Evolutionary conservation across 2,113 vertebrate species (phyloP), one percentile per base, ranked within the genome.

Genomic region (Patagioenas fasciata): DNA sequence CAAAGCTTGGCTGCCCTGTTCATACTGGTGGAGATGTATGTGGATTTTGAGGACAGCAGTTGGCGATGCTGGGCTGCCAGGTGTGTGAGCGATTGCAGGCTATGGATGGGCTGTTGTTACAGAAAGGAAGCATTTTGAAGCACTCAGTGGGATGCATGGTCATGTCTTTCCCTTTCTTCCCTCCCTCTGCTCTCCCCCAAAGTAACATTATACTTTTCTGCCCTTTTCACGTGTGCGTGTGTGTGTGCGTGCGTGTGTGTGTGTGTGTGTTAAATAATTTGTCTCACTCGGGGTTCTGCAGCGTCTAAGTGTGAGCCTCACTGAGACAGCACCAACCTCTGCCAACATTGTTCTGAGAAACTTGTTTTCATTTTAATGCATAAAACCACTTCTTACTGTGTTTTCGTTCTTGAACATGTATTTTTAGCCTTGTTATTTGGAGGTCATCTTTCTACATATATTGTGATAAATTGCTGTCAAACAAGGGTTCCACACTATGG

Each of bases 11-110:
- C 44, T 44, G 44, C 44, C 44, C 44, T 44, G 44, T 44, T 44
- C 15, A 44, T 44, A 44, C 11, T 60, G 2, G 0, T 1, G 20
- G 29, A 38, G 5, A 19, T 47, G 9, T 20, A 26, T 47, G 9
- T 20, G 24, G 40, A 24, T 70, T 61, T 48, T 11, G 34, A 51
- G 78, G 36, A 44, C n/a, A 18, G 11, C 4, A 29, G 18, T 29
- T 82, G 58, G 14, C n/a, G 18, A 0, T 34, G 13, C 21, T 53
- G 36, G 44, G 58, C 64, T 77, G 53, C 50, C 40, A 62, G 19
- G 24, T 34, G 10, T 20, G 8, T 38, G 23, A 60, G 57, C 9
- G 3, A 15, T 32, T 75, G 26, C 23, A 15, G 15, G 47, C 23
- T 29, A 9, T 29, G 3, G 19, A 20, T 25, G 53, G n/a, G 18